Evolutionary conservation across 1,140 invertebrate genomes (phyloP), one percentile per base, ranked within the genome.

Genomic region (Tetranychus urticae): DNA sequence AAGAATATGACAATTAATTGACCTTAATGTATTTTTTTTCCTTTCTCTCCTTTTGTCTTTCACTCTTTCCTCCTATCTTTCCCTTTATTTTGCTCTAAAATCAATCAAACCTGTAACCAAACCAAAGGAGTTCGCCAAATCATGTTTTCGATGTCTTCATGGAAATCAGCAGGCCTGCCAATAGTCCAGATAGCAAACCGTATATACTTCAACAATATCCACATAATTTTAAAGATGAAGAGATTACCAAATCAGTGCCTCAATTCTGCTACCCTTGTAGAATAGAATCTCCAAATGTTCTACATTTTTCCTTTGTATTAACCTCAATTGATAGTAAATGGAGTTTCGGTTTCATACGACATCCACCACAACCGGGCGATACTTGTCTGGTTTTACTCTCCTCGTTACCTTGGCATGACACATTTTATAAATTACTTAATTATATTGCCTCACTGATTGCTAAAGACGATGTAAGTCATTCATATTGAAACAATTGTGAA

Each of bases 341-440:
- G 81, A 89, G 86, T 46, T 94, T 90, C 78, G 90, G 90, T 63
- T 94, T 90, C 73, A 93, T 88, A 72, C 82, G 89, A 52, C 86
- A 91, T 70, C 84, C 90, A 73, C 84, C 86, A 14, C 82, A 83
- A 69, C 79, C 82, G 14, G 78, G 37, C 56, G 46, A 66, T 10
- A 64, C 66, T 23, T 68, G 67, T 59, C 59, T 65, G 39, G 67
- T 69, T 42, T 58, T 67, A 31, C 58, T 67, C 13, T 66, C 62
- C 68, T 85, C 82, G 71, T 75, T 94, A 66, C 89, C 90, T 64
- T 94, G 90, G 90, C 90, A 92, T 72, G 88, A 93, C 75, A 82
- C 83, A 66, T 94, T 94, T 77, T 89, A 90, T 71, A 88, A 86
- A 58, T 63, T 76, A 33, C 68, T 77, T n/a, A 69, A 76, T 66